These are phyloP conservation scores for Onychostoma macrolepis DNA, from an alignment of 2,113 vertebrate genomes.

Conservation along the genomic window DNA sequence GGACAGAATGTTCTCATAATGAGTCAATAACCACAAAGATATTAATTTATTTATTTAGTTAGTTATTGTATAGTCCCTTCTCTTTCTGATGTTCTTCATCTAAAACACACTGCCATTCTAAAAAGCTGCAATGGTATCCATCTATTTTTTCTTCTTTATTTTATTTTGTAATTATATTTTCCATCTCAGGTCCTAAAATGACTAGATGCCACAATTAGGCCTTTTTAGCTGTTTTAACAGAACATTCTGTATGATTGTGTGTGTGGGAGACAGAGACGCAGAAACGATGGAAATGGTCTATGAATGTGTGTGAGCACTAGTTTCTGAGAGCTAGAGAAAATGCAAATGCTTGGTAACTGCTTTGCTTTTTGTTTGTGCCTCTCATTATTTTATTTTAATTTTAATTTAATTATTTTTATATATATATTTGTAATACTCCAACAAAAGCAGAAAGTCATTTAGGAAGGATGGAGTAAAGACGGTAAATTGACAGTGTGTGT, in stretches of 20 bases:
- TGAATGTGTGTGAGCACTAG: conserved; percentile 15
- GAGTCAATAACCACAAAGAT: neutral
- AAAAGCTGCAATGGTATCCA: neutral
- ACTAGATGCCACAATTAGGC: neutral
- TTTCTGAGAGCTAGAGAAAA: conserved; percentile 8
- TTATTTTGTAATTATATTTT: neutral
- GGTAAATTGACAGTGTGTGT: conserved; percentile 67
- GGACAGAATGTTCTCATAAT: conserved; percentile 71
- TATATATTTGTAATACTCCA: conserved; percentile 60
- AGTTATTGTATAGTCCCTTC: neutral
- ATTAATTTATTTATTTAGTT: no score
- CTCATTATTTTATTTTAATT: neutral
- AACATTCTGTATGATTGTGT: conserved; percentile 46
- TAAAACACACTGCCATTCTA: no score
- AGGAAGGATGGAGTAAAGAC: conserved; percentile 57
- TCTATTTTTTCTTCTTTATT: neutral
- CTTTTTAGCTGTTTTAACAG: neutral
- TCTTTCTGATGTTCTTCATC: neutral
- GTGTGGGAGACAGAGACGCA: conserved; percentile 25
- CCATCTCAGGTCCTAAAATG: neutral
- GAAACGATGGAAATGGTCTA: neutral
- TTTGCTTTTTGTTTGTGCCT: conserved; percentile 11
- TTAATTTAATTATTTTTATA: neutral
- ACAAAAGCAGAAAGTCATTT: neutral
- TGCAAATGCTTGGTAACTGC: neutral